Evolutionary conservation across 2,113 vertebrate genomes (phyloP).

Genomic region (Oncorhynchus tshawytscha): DNA sequence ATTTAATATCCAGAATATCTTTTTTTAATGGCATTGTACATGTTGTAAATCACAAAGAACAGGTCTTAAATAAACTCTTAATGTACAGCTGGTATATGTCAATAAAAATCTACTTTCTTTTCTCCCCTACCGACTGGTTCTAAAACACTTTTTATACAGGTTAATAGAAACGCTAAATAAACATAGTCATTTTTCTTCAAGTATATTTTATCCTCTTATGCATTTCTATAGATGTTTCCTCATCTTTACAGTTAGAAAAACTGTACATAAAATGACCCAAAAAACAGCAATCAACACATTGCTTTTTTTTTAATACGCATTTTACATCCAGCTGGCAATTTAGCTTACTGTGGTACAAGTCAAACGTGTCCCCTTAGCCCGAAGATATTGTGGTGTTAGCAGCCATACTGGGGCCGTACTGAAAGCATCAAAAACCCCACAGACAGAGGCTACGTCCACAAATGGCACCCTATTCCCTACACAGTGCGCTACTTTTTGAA

Average conservation of each 20-base stretch:
- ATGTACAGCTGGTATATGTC: slow-evolving; percentile 85
- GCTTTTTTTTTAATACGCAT: background rate
- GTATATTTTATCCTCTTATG: slow-evolving; percentile 42
- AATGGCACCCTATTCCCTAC: too few species aligned
- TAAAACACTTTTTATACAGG: slow-evolving; percentile 80
- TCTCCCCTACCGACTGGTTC: slow-evolving; percentile 69
- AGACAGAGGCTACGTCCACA: background rate
- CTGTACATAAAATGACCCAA: slow-evolving; percentile 41
- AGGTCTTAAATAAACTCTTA: slow-evolving; percentile 90
- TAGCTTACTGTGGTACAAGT: slow-evolving; percentile 9
- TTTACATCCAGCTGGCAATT: background rate
- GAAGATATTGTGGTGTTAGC: background rate
- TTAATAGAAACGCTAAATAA: slow-evolving; percentile 74
- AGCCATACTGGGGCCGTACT: background rate
- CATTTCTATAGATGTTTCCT: slow-evolving; percentile 31
- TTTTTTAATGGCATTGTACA: slow-evolving; percentile 83
- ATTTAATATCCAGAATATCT: slow-evolving; percentile 38
- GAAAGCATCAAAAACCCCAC: background rate
- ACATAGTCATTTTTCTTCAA: slow-evolving; percentile 49
- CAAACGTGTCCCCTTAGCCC: slow-evolving; percentile 21
- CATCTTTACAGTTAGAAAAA: slow-evolving; percentile 51
- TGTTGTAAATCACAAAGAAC: slow-evolving; percentile 67
- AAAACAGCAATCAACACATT: background rate
- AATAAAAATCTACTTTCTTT: slow-evolving; percentile 75
- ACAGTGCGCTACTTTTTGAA: too few species aligned